Percentiles rank a stretch among this genome's conserved stretches.
Evolutionary conservation across 2,113 vertebrate genomes (phyloP).

Genomic region (Microcebus ravelobensis): DNA sequence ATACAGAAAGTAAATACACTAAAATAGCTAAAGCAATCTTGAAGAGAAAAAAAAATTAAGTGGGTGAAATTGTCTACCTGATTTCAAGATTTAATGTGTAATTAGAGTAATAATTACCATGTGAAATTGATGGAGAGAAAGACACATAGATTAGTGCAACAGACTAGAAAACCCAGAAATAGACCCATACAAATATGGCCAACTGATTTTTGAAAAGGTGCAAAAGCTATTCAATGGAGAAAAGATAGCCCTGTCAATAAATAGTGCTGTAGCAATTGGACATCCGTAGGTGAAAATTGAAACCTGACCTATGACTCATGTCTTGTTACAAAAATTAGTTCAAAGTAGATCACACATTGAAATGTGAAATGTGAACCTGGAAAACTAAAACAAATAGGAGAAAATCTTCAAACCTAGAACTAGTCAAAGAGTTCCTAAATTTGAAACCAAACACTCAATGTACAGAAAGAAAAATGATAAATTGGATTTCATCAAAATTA

Average conservation of each 20-base stretch:
- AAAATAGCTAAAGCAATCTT: not conserved
- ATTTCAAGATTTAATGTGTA: not conserved
- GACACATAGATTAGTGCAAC: not conserved
- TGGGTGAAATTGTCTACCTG: not conserved
- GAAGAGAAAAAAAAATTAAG: not conserved
- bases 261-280: not conserved
- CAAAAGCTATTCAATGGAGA: not conserved
- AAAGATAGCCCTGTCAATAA: not conserved
- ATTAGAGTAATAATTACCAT: not conserved
- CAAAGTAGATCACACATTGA: not conserved
- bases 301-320: not conserved
- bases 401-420: not conserved
- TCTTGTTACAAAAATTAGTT: not conserved
- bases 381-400: not conserved
- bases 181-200: not conserved
- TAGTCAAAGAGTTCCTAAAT: not conserved
- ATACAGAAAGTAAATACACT: not conserved
- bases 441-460: not conserved
- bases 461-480: not conserved
- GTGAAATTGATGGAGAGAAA: not conserved
- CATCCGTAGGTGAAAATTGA: not conserved
- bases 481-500: not conserved
- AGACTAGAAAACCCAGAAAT: not conserved
- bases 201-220: not conserved
- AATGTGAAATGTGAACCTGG: not conserved